Percentiles rank a stretch among this genome's conserved stretches.
phyloP scores from a whole-genome alignment of 1,140 invertebrate genomes.

The Brachionus paranguensis region DNA sequence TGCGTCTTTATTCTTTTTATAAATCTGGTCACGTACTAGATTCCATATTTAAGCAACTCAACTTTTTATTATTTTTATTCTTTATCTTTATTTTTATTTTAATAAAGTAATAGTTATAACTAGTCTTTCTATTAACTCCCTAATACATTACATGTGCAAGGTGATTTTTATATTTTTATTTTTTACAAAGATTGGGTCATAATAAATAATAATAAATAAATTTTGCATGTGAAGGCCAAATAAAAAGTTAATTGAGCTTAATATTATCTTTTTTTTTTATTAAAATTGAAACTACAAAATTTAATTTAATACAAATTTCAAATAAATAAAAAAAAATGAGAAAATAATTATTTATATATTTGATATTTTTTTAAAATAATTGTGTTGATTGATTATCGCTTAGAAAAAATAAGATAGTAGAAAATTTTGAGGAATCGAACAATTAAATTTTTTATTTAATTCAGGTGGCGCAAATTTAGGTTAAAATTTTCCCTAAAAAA shows the following conservation, averaged over 20 bases:
- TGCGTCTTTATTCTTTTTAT: too few species aligned
- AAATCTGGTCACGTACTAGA: too few species aligned
- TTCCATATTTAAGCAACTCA: too few species aligned
- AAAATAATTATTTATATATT: not conserved
- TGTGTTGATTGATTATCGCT: not conserved
- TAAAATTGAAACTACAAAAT: slow-evolving; percentile 2
- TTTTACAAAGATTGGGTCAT: too few species aligned
- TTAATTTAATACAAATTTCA: not conserved
- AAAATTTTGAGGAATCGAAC: not conserved
- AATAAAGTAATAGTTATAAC: too few species aligned
- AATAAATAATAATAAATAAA: too few species aligned
- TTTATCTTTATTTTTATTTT: too few species aligned
- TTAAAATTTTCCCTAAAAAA: not conserved
- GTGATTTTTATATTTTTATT: too few species aligned
- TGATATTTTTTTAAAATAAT: not conserved
- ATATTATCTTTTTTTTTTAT: not conserved
- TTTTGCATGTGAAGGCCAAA: not conserved
- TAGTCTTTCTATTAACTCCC: too few species aligned
- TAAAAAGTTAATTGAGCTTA: not conserved
- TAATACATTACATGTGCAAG: too few species aligned
- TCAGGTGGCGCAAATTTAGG: not conserved
- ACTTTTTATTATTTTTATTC: too few species aligned
- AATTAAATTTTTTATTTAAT: not conserved
- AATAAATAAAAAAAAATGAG: not conserved
- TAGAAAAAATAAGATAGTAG: not conserved